Percentiles rank a stretch among this genome's conserved stretches.
These are phyloP conservation scores for Typhlichthys subterraneus DNA, from an alignment of 2,797 vertebrate genomes.

Conservation along the genomic window DNA sequence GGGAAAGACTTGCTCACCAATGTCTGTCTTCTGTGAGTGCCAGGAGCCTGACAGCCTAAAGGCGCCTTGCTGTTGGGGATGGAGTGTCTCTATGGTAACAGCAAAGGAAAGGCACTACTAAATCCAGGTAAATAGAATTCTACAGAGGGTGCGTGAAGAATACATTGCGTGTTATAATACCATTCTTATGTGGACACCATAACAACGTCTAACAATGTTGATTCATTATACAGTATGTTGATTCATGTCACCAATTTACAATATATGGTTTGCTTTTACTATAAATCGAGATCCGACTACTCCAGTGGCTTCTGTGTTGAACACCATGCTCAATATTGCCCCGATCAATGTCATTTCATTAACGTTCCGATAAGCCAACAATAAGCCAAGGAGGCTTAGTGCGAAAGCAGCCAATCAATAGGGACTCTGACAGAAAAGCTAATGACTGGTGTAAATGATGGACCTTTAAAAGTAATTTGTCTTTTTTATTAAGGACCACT, in stretches of 20 bases:
- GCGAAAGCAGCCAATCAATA: too few species aligned
- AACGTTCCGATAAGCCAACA: too few species aligned
- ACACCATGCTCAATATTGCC: too few species aligned
- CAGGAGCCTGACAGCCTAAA: conserved; percentile 72
- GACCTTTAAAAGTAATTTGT: too few species aligned
- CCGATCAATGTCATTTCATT: too few species aligned
- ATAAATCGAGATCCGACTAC: too few species aligned
- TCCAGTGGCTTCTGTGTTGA: too few species aligned
- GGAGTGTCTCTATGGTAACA: conserved; percentile 85
- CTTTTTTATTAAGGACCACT: neutral
- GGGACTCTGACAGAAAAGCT: too few species aligned
- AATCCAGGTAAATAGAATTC: conserved; percentile 79
- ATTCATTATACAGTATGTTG: neutral
- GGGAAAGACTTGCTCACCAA: conserved; percentile 69
- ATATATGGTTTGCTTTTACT: too few species aligned
- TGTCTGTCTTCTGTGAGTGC: conserved; percentile 66
- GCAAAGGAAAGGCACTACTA: conserved; percentile 63
- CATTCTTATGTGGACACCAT: conserved; percentile 33
- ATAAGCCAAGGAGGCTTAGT: too few species aligned
- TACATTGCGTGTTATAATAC: conserved; percentile 46
- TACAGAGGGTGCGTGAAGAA: conserved; percentile 56
- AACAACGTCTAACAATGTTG: conserved; percentile 3
- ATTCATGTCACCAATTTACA: too few species aligned
- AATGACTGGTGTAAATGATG: too few species aligned
- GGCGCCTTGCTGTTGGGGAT: conserved; percentile 73